Evolutionary conservation across 1,140 invertebrate genomes (phyloP).

Genomic region (Zaprionus tsacasi): DNA sequence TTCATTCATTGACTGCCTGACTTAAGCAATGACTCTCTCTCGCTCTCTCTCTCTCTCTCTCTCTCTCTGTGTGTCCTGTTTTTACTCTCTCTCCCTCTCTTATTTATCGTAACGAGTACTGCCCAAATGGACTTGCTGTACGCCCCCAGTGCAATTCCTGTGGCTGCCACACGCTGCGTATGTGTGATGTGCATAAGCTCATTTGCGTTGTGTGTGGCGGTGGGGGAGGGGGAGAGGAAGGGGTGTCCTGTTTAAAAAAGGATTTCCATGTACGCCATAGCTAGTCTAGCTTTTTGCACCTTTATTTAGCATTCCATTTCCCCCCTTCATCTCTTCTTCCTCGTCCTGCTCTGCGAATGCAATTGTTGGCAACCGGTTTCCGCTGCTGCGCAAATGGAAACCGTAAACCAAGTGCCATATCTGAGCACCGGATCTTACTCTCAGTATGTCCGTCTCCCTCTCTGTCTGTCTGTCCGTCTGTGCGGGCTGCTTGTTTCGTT

Average conservation of each 20-base stretch:
- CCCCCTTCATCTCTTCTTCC: not conserved
- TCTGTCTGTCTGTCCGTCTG: not conserved
- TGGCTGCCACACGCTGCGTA: slow-evolving; percentile 54
- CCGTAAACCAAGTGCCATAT: slow-evolving; percentile 54
- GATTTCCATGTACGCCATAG: slow-evolving; percentile 50
- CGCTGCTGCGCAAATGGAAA: slow-evolving; percentile 45
- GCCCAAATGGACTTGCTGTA: slow-evolving; percentile 67
- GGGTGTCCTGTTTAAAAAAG: slow-evolving; percentile 63
- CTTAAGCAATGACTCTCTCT: slow-evolving; percentile 31
- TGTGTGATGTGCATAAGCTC: slow-evolving; percentile 66
- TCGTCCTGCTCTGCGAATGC: slow-evolving; percentile 16
- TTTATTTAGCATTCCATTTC: slow-evolving; percentile 44
- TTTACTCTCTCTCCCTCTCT: slow-evolving; percentile 27
- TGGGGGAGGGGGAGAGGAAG: not conserved
- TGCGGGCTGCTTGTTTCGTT: slow-evolving; percentile 1
- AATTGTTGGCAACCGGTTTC: slow-evolving; percentile 3
- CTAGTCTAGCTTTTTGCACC: slow-evolving; percentile 4
- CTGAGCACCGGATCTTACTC: slow-evolving; percentile 15
- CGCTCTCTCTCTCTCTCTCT: not conserved
- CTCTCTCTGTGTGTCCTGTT: not conserved
- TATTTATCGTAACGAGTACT: slow-evolving; percentile 56
- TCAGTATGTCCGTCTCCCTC: not conserved
- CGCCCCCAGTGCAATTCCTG: slow-evolving; percentile 29
- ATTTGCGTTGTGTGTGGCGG: slow-evolving; percentile 38
- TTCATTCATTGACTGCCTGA: slow-evolving; percentile 74